Conservation (phyloP, 2,797 vertebrate genomes). For the Chromobotia macracanthus region DNA sequence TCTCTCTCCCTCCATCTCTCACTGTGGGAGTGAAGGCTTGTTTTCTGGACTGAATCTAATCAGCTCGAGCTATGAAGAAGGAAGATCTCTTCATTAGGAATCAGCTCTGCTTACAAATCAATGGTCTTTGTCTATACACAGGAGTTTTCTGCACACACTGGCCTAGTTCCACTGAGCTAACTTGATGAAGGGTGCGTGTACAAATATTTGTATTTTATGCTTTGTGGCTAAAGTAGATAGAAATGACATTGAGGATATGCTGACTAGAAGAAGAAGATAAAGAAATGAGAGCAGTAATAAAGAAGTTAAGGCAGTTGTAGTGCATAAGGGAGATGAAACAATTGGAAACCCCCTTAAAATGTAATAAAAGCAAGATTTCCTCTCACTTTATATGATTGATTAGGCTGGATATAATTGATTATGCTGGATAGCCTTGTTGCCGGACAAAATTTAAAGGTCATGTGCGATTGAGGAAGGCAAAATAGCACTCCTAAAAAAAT, state of each 20-base stretch:
- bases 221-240: background rate
- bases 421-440: background rate
- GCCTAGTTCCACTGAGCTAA: conserved; percentile 28
- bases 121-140: conserved; percentile 51
- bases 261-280: background rate
- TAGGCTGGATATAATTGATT: too few relatives aligned
- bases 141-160: conserved; percentile 31
- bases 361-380: background rate
- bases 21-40: conserved; percentile 36
- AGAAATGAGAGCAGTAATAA: background rate
- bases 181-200: conserved; percentile 13
- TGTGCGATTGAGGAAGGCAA: background rate
- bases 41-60: conserved; percentile 60
- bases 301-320: background rate
- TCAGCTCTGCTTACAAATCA: conserved; percentile 57
- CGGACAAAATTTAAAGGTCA: background rate
- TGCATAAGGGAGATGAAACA: background rate
- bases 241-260: background rate
- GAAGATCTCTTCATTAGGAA: conserved; percentile 60
- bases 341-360: background rate
- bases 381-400: conserved; percentile 2
- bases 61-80: conserved; percentile 50
- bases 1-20: conserved; percentile 25
- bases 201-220: conserved; percentile 15
- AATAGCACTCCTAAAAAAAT: background rate